Evolutionary conservation across 2,888 invertebrate species (phyloP).

Genomic region (Hemithea aestivaria): DNA sequence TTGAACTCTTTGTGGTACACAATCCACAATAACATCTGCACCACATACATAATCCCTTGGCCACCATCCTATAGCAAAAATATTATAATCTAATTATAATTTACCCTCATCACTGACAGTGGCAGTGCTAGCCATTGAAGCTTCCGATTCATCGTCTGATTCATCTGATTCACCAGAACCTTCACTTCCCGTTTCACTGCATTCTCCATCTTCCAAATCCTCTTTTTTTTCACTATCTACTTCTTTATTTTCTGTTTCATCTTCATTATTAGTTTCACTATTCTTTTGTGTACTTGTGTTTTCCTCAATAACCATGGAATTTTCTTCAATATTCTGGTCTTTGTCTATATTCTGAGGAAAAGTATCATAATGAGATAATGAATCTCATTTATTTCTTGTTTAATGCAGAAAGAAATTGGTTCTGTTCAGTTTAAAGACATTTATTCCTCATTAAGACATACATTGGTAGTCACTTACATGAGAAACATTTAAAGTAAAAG

Average conservation of each 20-base stretch:
- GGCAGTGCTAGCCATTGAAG: conserved; percentile 55
- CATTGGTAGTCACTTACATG: too few relatives aligned
- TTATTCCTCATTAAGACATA: too few relatives aligned
- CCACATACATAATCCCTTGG: too few relatives aligned
- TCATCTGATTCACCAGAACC: conserved; percentile 24
- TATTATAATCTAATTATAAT: conserved; percentile 10
- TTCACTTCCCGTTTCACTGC: not conserved
- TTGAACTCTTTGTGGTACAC: too few relatives aligned
- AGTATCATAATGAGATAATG: too few relatives aligned
- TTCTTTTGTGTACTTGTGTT: not conserved
- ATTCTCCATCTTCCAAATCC: not conserved
- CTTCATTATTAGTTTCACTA: not conserved
- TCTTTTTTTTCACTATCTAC: conserved; percentile 2
- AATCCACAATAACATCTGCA: too few relatives aligned
- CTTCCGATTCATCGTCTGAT: conserved; percentile 71
- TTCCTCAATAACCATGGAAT: conserved; percentile 2
- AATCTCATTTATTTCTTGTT: too few relatives aligned
- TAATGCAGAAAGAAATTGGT: too few relatives aligned
- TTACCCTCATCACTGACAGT: conserved; percentile 72
- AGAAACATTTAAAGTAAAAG: too few relatives aligned
- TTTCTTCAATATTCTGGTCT: not conserved
- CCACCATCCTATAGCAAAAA: too few relatives aligned
- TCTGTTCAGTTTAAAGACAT: too few relatives aligned
- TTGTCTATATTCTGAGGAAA: not conserved
- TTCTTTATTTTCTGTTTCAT: not conserved